phyloP scores from a whole-genome alignment of 2,797 vertebrate genomes.

The Poeciliopsis paucimaculata region DNA sequence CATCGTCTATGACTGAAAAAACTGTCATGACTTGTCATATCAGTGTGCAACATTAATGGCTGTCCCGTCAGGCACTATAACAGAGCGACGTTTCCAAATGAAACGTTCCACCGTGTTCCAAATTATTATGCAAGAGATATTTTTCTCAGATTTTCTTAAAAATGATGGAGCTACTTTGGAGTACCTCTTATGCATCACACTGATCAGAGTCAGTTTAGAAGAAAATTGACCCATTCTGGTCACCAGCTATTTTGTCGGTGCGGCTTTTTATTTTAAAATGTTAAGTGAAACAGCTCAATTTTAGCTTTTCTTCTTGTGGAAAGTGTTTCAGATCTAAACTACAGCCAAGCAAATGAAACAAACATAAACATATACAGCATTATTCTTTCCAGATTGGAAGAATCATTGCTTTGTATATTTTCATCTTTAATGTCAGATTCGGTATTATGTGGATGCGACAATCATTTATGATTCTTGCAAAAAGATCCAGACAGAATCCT shows the following conservation, averaged over 20 bases:
- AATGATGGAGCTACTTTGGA: too few relatives aligned
- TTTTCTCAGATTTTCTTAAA: too few relatives aligned
- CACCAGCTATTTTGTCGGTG: neutral
- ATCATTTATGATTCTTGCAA: constrained; percentile 4
- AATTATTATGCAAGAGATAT: too few relatives aligned
- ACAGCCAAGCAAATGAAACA: neutral
- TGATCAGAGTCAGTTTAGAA: neutral
- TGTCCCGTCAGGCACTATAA: too few relatives aligned
- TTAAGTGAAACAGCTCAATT: neutral
- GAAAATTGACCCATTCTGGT: neutral
- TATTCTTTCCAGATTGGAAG: neutral
- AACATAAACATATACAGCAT: neutral
- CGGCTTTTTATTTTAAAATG: neutral
- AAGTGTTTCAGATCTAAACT: neutral
- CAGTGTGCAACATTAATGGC: too few relatives aligned
- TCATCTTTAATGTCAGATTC: neutral
- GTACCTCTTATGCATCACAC: too few relatives aligned
- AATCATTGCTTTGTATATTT: neutral
- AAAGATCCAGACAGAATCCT: neutral
- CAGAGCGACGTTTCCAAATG: too few relatives aligned
- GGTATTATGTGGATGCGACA: neutral
- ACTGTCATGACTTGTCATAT: neutral
- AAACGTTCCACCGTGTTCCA: too few relatives aligned
- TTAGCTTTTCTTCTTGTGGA: neutral
- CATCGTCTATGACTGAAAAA: neutral